Evolutionary conservation across 2,888 invertebrate species (phyloP).

Genomic region (Ditylenchus weischeri): DNA sequence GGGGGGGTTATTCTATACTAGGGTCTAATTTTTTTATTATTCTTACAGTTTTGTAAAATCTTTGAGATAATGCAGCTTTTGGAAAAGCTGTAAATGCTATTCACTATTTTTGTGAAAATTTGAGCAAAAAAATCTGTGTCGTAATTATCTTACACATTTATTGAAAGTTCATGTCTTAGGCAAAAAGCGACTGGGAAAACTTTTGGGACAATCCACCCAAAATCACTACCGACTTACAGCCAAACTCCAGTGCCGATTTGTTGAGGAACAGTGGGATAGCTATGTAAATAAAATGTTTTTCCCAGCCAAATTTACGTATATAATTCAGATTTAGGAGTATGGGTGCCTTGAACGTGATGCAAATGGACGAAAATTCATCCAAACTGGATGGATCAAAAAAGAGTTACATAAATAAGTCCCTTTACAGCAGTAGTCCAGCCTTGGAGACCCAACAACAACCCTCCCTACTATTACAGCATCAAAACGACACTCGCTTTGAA

Average conservation of each 20-base stretch:
- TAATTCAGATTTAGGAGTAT: conserved; percentile 16
- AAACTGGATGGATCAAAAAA: not conserved
- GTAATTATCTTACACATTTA: not conserved
- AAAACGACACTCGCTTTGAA: not conserved
- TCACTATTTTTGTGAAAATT: not conserved
- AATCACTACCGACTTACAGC: not conserved
- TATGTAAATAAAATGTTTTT: conserved; percentile 7
- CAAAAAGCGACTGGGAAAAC: conserved; percentile 33
- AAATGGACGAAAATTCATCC: not conserved
- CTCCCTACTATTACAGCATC: not conserved
- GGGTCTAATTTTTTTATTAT: too few relatives aligned
- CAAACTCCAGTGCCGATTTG: not conserved
- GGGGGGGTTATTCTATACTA: too few relatives aligned
- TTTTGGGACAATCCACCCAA: conserved; percentile 38
- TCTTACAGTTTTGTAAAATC: too few relatives aligned
- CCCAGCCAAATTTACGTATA: not conserved
- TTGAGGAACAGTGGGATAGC: conserved; percentile 10
- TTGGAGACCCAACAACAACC: conserved; percentile 2
- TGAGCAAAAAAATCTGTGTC: not conserved
- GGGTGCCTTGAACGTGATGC: conserved; percentile 26
- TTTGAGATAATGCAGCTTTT: too few relatives aligned
- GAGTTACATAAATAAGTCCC: conserved; percentile 10
- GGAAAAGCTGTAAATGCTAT: not conserved
- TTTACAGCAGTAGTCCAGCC: conserved; percentile 17
- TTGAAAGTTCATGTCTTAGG: not conserved